Conservation (phyloP, 2,113 vertebrate genomes). For the Hippocampus zosterae region DNA sequence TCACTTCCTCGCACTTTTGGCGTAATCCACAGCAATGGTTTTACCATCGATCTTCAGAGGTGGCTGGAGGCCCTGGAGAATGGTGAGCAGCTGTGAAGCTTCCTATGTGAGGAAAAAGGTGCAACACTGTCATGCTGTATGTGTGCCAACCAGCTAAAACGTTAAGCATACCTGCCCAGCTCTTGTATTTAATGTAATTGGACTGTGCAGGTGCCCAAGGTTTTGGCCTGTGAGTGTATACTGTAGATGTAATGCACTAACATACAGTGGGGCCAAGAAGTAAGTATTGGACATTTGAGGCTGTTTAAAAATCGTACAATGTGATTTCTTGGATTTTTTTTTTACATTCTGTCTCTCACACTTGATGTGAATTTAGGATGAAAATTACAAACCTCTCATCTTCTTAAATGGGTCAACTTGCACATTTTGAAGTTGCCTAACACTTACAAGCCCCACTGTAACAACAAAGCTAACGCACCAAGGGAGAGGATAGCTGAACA, state of each 20-base stretch:
- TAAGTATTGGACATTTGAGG: no score
- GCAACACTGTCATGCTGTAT: neutral
- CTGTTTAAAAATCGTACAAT: no score
- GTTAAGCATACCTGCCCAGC: neutral
- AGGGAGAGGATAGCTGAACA: constrained; percentile 92
- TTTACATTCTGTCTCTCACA: no score
- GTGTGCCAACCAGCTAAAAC: neutral
- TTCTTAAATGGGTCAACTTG: no score
- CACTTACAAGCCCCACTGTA: no score
- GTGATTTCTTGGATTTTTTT: no score
- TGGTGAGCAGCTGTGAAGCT: constrained; percentile 93
- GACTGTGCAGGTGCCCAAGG: neutral
- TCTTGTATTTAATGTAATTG: constrained; percentile 18
- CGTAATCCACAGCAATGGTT: constrained; percentile 97
- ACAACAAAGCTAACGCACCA: constrained; percentile 68
- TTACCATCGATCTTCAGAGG: constrained; percentile 95
- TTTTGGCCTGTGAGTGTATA: neutral
- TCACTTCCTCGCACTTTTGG: constrained; percentile 98
- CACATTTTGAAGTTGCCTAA: no score
- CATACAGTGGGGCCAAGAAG: neutral
- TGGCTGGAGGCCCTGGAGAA: constrained; percentile 92
- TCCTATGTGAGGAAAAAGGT: constrained; percentile 72
- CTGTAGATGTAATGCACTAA: no score
- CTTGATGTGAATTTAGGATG: no score
- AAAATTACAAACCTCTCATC: no score